Percentiles rank a stretch among this genome's conserved stretches.
These are phyloP conservation scores for Chiloscyllium punctatum DNA, from an alignment of 2,797 vertebrate genomes.

Conservation along the genomic window DNA sequence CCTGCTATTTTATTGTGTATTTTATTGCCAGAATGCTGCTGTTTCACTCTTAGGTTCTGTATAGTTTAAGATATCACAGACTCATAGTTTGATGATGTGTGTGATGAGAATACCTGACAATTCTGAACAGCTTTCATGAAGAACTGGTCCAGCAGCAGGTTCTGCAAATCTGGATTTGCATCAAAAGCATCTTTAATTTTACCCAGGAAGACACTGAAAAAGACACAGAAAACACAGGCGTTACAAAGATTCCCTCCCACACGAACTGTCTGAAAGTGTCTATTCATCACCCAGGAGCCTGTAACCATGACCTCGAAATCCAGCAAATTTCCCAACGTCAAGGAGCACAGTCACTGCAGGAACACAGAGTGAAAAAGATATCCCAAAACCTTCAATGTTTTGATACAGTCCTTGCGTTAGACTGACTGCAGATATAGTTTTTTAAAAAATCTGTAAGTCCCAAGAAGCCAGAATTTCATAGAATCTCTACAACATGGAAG, in stretches of 20 bases:
- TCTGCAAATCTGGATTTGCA: conserved; percentile 73
- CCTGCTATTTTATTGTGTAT: neutral
- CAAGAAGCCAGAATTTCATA: neutral
- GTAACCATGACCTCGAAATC: neutral
- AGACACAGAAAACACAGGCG: neutral
- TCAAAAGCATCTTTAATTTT: conserved; percentile 97
- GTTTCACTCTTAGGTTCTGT: neutral
- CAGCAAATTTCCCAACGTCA: neutral
- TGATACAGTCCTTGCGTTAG: neutral
- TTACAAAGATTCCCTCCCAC: neutral
- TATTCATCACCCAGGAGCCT: neutral
- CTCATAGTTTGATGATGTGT: too few species aligned
- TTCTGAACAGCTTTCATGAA: conserved; percentile 80
- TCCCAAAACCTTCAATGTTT: neutral
- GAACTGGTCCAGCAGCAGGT: conserved; percentile 80
- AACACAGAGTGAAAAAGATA: neutral
- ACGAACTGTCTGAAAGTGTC: neutral
- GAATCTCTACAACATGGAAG: too few species aligned
- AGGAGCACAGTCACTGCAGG: neutral
- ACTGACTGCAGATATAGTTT: neutral
- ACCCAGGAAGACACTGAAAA: conserved; percentile 83
- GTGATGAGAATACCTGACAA: conserved; percentile 70
- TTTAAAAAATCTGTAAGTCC: accelerated
- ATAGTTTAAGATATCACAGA: too few species aligned
- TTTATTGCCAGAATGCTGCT: neutral